These are phyloP conservation scores for Xiphophorus hellerii DNA, from an alignment of 2,113 vertebrate genomes.

Conservation along the genomic window DNA sequence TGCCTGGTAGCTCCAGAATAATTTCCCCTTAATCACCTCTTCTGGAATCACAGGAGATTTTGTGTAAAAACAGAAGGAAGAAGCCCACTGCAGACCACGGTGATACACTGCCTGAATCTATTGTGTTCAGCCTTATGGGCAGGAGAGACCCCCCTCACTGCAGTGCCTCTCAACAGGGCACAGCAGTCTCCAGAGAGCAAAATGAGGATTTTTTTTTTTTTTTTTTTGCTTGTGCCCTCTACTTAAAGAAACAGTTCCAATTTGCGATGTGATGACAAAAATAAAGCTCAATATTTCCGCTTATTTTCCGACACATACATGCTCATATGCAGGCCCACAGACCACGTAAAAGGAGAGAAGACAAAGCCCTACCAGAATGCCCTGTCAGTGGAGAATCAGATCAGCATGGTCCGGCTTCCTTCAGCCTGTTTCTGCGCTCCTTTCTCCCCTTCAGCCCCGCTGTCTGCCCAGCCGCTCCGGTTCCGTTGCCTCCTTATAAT, in stretches of 20 bases:
- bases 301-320: neutral
- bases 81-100: neutral
- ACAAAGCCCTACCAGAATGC: constrained; percentile 54
- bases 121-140: constrained; percentile 17
- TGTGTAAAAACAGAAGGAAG: neutral
- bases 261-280: neutral
- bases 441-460: constrained; percentile 17
- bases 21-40: neutral
- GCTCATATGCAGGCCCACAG: neutral
- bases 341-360: neutral
- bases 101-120: constrained; percentile 1
- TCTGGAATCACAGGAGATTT: neutral
- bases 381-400: constrained; percentile 26
- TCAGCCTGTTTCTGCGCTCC: neutral
- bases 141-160: constrained; percentile 31
- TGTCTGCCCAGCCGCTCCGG: constrained; percentile 37
- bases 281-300: neutral
- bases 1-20: neutral
- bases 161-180: constrained; percentile 14
- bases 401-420: constrained; percentile 40
- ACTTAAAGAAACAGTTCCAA: neutral
- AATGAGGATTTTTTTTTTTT: neutral
- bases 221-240: too few relatives aligned
- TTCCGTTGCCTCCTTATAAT: constrained; percentile 60
- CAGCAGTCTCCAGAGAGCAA: constrained; percentile 6